Evolutionary conservation across 2,797 vertebrate genomes (phyloP).

Genomic region (Sebastes matsubarae): DNA sequence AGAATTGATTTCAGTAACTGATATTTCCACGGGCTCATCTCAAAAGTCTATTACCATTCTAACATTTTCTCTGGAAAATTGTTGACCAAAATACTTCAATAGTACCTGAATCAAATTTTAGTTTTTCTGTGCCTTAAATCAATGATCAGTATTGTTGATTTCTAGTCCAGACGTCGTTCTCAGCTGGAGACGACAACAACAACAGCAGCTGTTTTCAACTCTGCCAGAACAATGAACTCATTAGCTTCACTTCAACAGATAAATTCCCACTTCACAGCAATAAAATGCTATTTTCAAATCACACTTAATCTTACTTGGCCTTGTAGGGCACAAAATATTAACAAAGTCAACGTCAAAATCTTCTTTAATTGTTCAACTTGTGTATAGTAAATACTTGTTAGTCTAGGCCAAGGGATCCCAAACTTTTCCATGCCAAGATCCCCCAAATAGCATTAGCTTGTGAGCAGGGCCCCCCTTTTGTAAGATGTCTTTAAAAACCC

Average conservation of each 20-base stretch:
- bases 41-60: neutral
- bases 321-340: neutral
- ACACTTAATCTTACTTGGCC: neutral
- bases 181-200: neutral
- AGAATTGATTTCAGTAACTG: neutral
- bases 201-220: conserved; percentile 14
- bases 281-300: conserved; percentile 1
- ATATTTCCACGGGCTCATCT: neutral
- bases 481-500: too few relatives aligned
- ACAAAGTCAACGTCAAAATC: neutral
- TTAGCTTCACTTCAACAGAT: neutral
- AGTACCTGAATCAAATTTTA: neutral
- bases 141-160: too few relatives aligned
- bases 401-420: neutral
- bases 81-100: neutral
- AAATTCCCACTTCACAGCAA: neutral
- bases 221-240: conserved; percentile 19
- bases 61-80: neutral
- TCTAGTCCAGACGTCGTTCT: neutral
- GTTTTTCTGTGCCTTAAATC: neutral
- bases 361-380: neutral
- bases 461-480: too few relatives aligned
- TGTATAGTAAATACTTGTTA: neutral
- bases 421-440: too few relatives aligned
- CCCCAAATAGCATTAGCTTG: too few relatives aligned